Conservation (phyloP, 2,888 invertebrate genomes). For the Fragum whitleyi region DNA sequence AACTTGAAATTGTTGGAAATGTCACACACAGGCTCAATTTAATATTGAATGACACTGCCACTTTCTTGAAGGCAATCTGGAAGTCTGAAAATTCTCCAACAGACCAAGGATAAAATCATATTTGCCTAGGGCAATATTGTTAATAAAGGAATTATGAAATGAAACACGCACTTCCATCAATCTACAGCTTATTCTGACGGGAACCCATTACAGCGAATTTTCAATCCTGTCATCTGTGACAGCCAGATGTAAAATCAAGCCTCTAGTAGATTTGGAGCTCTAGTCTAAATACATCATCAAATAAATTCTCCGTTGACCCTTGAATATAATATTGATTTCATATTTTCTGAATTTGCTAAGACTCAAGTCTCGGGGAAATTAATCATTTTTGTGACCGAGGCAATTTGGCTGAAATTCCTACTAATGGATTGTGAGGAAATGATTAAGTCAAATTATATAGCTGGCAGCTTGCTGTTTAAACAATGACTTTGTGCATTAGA, state of each 20-base stretch:
- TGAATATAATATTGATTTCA: constrained; percentile 63
- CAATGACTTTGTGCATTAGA: not conserved
- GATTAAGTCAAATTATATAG: not conserved
- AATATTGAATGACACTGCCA: no score
- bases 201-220: constrained; percentile 59
- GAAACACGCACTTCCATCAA: constrained; percentile 55
- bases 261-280: constrained; percentile 36
- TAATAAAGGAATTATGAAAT: constrained; percentile 63
- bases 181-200: constrained; percentile 56
- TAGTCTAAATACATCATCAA: constrained; percentile 61
- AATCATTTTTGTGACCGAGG: constrained; percentile 28
- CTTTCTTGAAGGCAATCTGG: no score
- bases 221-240: constrained; percentile 53
- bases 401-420: constrained; percentile 22
- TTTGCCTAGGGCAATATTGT: constrained; percentile 60
- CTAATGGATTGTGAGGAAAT: constrained; percentile 21
- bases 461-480: not conserved
- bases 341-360: constrained; percentile 43
- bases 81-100: not conserved
- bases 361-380: constrained; percentile 10
- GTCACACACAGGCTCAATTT: no score
- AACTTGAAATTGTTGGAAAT: no score
- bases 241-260: constrained; percentile 37
- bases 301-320: constrained; percentile 39
- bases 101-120: constrained; percentile 30